phyloP scores from a whole-genome alignment of 2,888 invertebrate genomes.

The Cerceris ruficornis region DNA sequence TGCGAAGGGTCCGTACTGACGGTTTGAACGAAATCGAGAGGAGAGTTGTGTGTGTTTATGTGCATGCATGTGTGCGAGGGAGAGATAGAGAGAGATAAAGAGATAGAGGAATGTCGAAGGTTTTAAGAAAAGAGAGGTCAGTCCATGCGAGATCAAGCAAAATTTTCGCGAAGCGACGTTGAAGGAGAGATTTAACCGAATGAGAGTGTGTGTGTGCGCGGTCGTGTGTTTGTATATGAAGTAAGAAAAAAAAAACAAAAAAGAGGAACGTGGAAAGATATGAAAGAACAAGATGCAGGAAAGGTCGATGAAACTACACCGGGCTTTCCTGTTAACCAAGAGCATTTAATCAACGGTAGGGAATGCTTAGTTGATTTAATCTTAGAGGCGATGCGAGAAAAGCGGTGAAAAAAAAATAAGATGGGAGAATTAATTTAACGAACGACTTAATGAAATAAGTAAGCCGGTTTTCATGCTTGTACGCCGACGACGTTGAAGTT shows the following conservation, averaged over 20 bases:
- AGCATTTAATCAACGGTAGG: conserved; percentile 80
- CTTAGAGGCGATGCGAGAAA: conserved; percentile 28
- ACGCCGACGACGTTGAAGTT: neutral
- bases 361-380: conserved; percentile 68
- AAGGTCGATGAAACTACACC: conserved; percentile 33
- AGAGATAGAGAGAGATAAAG: neutral
- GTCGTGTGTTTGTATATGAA: neutral
- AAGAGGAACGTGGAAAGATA: neutral
- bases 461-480: conserved; percentile 19
- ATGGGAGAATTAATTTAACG: conserved; percentile 2
- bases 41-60: conserved; percentile 2
- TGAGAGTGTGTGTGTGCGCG: neutral
- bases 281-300: conserved; percentile 29
- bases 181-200: neutral
- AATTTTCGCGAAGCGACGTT: conserved; percentile 2
- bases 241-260: neutral
- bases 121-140: neutral
- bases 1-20: conserved; percentile 28
- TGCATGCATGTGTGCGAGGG: neutral
- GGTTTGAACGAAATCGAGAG: conserved; percentile 13
- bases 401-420: conserved; percentile 24
- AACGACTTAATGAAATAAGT: conserved; percentile 12
- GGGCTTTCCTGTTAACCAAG: conserved; percentile 73
- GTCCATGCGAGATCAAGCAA: conserved; percentile 8
- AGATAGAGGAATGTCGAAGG: neutral